Percentiles rank a stretch among this genome's conserved stretches.
These are phyloP conservation scores for Triplophysa dalaica DNA, from an alignment of 2,113 vertebrate genomes.

Conservation along the genomic window DNA sequence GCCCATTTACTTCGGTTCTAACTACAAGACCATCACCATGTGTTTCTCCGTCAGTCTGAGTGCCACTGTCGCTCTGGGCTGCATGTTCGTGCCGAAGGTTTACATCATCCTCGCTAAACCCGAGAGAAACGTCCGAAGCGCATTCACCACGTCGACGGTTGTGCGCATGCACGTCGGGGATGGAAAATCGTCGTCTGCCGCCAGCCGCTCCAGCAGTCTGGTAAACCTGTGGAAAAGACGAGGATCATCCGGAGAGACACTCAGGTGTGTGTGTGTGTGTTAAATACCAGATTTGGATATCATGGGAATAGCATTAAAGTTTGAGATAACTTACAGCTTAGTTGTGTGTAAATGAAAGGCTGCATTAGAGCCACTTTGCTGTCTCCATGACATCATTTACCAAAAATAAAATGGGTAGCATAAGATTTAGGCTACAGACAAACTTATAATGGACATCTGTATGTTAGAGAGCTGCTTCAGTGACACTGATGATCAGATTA, in stretches of 20 bases:
- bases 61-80: conserved; percentile 93
- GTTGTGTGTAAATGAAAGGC: not conserved
- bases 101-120: conserved; percentile 99
- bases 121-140: conserved; percentile 96
- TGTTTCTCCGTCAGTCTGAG: conserved; percentile 98
- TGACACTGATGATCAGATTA: not conserved
- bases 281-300: conserved; percentile 20
- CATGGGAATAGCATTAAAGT: not conserved
- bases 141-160: conserved; percentile 95
- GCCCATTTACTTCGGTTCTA: conserved; percentile 98
- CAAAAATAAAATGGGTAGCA: too few species aligned
- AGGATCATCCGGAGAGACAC: conserved; percentile 92
- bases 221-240: conserved; percentile 95
- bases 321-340: not conserved
- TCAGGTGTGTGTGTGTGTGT: conserved; percentile 78
- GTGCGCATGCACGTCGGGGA: conserved; percentile 98
- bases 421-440: too few species aligned
- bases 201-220: conserved; percentile 94
- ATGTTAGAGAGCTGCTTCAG: too few species aligned
- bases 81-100: conserved; percentile 98
- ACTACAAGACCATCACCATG: conserved; percentile 99
- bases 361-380: not conserved
- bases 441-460: too few species aligned
- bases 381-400: too few species aligned
- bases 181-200: conserved; percentile 90